Percentiles rank a stretch among this genome's conserved stretches.
Evolutionary conservation across 1,140 invertebrate genomes (phyloP).

Genomic region (Drosophila trapezifrons): DNA sequence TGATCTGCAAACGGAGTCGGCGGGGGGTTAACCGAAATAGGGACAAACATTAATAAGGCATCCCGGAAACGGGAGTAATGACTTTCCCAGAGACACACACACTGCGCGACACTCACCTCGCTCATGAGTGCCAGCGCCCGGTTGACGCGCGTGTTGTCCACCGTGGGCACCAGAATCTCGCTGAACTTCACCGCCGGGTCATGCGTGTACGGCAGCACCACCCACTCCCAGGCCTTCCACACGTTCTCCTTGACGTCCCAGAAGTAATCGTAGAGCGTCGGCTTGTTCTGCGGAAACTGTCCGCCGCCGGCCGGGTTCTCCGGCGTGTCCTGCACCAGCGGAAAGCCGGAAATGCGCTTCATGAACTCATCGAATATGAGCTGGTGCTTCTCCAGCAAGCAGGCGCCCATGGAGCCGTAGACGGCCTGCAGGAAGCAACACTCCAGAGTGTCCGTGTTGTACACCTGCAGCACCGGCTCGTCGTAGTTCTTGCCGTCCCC

Average conservation of each 20-base stretch:
- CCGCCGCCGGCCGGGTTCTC: slow-evolving; percentile 88
- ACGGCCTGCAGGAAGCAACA: slow-evolving; percentile 90
- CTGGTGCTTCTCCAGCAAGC: slow-evolving; percentile 88
- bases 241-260: slow-evolving; percentile 87
- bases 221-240: slow-evolving; percentile 94
- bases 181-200: slow-evolving; percentile 89
- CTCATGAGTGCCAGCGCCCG: slow-evolving; percentile 93
- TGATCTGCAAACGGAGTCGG: slow-evolving; percentile 84
- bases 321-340: slow-evolving; percentile 87
- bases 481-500: slow-evolving; percentile 78
- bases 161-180: slow-evolving; percentile 94
- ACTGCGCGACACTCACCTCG: slow-evolving; percentile 85
- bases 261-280: slow-evolving; percentile 92
- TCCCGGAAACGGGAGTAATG: slow-evolving; percentile 29
- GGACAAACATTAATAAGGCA: slow-evolving; percentile 47
- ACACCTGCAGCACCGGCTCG: slow-evolving; percentile 84
- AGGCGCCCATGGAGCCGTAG: slow-evolving; percentile 93
- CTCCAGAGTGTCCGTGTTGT: slow-evolving; percentile 87
- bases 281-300: slow-evolving; percentile 87
- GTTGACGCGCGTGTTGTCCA: slow-evolving; percentile 91
- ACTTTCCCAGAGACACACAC: slow-evolving; percentile 28
- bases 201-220: slow-evolving; percentile 91
- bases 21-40: slow-evolving; percentile 17
- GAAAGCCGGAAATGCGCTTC: slow-evolving; percentile 90
- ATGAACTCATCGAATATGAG: slow-evolving; percentile 91